Base-by-base conservation (phyloP, 2,797 vertebrate genomes). In the Eurystomus glaucurus region DNA sequence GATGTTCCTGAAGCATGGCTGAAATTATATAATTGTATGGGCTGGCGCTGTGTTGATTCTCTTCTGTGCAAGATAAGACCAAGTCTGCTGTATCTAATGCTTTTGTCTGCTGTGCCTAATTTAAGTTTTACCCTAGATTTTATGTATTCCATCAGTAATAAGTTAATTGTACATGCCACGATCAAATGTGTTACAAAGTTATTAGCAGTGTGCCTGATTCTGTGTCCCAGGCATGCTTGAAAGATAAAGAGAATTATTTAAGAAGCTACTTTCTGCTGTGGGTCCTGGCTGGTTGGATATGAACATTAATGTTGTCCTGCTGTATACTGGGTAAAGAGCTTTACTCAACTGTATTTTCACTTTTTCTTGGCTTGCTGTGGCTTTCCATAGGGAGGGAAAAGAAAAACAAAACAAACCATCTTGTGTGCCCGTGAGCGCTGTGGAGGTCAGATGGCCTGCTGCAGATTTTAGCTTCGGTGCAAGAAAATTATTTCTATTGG, bases 351-450 rank as follows among this genome's bases (percentile, higher is more conserved):
- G 6, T 22, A 10, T 92, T 81, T 83, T 69, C 7, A 3, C 21
- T 55, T 51, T 77, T 66, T 45, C 41, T 39, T 61, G 35, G 15
- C 9, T 50, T 46, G 3, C 4, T 25, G 45, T 48, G 57, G 12
- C 46, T 69, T 65, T 55, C 57, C 22, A 0, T 6, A 10, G 33
- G 21, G 20, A 18, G 43, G 14, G 18, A 8, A 50, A 35, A 25
- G 25, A 3, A 2, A 50, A 18, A 37, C 37, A 3, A 14, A 28
- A 37, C 37, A 22, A 31, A 15, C 5, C 20, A 10, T 1, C 9
- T 46, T 39, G 11, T 66, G 90, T 95, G 35, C 43, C 37, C 8
- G 4, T 2, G 28, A 79, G 46, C 37, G 33, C 35, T 17, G 0
- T 10, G 52, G 64, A 35, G 60, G 26, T 43, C 28, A 46, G 20